Percentiles rank a stretch among this genome's conserved stretches.
Evolutionary conservation across 2,113 vertebrate species (phyloP).

Genomic region (Orthonyx spaldingii): DNA sequence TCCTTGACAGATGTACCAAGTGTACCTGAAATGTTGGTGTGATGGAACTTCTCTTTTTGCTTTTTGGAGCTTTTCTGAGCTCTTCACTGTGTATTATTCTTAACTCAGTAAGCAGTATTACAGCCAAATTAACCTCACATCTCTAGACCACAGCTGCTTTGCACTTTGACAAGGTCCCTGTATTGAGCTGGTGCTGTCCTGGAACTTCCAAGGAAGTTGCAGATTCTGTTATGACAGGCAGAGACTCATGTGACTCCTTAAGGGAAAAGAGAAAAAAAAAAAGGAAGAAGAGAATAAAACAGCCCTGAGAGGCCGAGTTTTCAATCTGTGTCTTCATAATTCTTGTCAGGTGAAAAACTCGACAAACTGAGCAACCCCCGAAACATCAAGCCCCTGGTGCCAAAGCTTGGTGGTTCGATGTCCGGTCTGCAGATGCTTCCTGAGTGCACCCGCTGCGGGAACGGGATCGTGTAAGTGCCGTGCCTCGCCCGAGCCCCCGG

Average conservation of each 20-base stretch:
- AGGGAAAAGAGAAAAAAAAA: not conserved
- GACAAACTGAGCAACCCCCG: slow-evolving; percentile 69
- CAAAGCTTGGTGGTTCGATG: slow-evolving; percentile 80
- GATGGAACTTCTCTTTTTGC: not conserved
- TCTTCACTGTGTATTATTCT: not conserved
- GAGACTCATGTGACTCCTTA: not conserved
- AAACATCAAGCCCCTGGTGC: slow-evolving; percentile 78
- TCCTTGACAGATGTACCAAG: not conserved
- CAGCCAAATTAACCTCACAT: not conserved
- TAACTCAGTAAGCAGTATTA: not conserved
- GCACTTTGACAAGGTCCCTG: not conserved
- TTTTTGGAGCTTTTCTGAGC: not conserved
- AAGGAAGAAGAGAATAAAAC: accelerated
- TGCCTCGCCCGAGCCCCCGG: accelerated
- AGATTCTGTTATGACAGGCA: not conserved
- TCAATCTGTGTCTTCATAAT: not conserved
- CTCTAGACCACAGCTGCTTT: not conserved
- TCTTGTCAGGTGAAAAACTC: slow-evolving; percentile 78
- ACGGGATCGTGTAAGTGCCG: slow-evolving; percentile 90
- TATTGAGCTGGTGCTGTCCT: not conserved
- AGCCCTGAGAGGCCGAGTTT: not conserved
- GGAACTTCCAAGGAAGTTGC: not conserved
- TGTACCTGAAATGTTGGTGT: not conserved
- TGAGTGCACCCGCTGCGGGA: slow-evolving; percentile 89
- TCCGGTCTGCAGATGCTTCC: slow-evolving; percentile 87